Percentiles rank a stretch among this genome's conserved stretches.
phyloP scores from a whole-genome alignment of 1,140 invertebrate species.

The Cepaea nemoralis region DNA sequence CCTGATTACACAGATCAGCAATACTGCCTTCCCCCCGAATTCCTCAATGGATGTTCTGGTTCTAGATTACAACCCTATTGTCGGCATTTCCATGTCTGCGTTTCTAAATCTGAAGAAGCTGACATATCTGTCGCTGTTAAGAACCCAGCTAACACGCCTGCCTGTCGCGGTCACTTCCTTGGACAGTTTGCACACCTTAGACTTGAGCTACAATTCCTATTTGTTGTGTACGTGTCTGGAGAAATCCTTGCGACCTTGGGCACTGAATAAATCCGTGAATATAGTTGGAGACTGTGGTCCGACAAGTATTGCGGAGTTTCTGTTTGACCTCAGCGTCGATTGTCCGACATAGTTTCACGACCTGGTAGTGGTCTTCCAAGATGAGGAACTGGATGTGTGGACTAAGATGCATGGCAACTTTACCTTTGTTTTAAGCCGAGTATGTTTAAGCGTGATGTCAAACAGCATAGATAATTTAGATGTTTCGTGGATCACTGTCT shows the following conservation, averaged over 20 bases:
- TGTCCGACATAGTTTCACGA: too few species aligned
- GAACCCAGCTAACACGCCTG: neutral
- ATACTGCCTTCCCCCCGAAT: neutral
- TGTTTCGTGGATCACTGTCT: too few species aligned
- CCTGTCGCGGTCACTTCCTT: neutral
- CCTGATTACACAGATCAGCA: neutral
- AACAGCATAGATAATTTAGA: too few species aligned
- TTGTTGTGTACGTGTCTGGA: neutral
- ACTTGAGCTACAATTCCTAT: neutral
- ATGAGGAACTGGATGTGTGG: too few species aligned
- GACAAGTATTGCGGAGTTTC: too few species aligned
- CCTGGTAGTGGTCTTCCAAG: too few species aligned
- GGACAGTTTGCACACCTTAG: neutral
- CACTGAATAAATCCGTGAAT: too few species aligned
- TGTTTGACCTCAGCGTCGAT: too few species aligned
- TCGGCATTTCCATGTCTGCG: neutral
- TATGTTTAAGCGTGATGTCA: too few species aligned
- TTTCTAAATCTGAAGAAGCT: neutral
- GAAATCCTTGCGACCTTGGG: neutral
- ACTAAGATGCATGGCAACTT: too few species aligned
- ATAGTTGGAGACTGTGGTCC: too few species aligned
- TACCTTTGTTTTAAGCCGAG: too few species aligned
- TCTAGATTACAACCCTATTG: neutral
- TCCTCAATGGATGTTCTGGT: neutral
- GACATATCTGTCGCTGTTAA: neutral